Conservation (phyloP, 2,113 vertebrate genomes). For the Chlorocebus sabaeus region DNA sequence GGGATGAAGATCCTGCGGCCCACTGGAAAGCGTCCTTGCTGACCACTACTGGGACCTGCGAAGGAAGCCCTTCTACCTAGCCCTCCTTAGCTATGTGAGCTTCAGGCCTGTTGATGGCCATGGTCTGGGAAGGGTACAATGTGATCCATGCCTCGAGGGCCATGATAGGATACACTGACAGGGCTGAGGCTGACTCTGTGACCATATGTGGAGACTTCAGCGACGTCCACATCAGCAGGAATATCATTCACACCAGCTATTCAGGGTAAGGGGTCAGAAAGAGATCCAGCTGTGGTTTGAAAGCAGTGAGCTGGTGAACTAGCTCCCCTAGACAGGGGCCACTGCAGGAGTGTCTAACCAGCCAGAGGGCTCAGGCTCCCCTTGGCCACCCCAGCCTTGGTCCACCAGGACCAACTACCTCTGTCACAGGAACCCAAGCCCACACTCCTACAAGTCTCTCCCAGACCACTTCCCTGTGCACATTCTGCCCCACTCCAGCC, state of each 20-base stretch:
- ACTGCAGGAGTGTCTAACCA: conserved; percentile 79
- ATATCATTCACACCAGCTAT: conserved; percentile 88
- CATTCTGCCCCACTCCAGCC: not conserved
- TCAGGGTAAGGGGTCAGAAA: conserved; percentile 83
- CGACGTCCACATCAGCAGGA: conserved; percentile 86
- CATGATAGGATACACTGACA: conserved; percentile 87
- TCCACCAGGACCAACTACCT: not conserved
- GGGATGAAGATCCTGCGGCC: conserved; percentile 90
- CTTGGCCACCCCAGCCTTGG: not conserved
- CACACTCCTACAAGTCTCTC: not conserved
- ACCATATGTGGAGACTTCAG: conserved; percentile 89
- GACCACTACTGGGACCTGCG: conserved; percentile 85
- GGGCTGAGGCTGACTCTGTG: conserved; percentile 78
- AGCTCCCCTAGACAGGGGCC: conserved; percentile 74
- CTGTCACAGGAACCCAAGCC: not conserved
- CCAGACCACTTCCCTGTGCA: not conserved
- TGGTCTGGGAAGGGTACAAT: conserved; percentile 90
- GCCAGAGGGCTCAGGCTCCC: conserved; percentile 48
- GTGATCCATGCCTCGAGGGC: conserved; percentile 82
- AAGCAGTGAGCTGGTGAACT: conserved; percentile 83
- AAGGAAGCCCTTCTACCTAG: conserved; percentile 86
- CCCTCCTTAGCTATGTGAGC: conserved; percentile 86
- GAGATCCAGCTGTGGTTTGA: conserved; percentile 90
- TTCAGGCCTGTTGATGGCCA: conserved; percentile 87
- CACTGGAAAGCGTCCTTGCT: conserved; percentile 82